Conservation (phyloP, 2,888 invertebrate species). For the Tachina fera region DNA sequence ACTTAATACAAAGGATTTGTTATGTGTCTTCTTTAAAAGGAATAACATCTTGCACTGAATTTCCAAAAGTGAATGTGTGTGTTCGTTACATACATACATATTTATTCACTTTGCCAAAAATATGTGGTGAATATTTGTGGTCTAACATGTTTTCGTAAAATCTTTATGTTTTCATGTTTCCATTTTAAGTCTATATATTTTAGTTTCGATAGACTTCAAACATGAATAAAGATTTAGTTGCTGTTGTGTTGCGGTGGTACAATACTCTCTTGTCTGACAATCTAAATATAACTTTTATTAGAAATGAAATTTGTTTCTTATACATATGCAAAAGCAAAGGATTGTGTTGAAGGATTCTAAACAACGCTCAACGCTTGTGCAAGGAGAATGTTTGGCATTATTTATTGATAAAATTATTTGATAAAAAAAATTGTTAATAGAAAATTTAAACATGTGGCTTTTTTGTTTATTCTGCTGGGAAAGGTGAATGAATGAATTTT, state of each 20-base stretch:
- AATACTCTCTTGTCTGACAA: constrained; percentile 35
- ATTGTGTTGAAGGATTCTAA: constrained; percentile 13
- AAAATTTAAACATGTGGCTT: constrained; percentile 16
- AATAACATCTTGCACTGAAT: constrained; percentile 26
- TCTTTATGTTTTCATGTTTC: constrained; percentile 39
- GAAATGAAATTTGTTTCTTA: constrained; percentile 43
- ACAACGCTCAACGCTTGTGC: background rate
- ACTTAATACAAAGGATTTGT: constrained; percentile 42
- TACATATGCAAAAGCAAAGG: background rate
- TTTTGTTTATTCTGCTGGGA: background rate
- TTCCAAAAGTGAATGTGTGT: background rate
- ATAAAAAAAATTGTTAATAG: constrained; percentile 13
- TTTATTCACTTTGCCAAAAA: constrained; percentile 52
- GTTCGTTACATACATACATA: background rate
- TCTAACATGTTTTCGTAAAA: constrained; percentile 32
- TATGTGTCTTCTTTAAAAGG: constrained; percentile 38
- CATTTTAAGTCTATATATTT: constrained; percentile 37
- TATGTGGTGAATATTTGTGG: constrained; percentile 63
- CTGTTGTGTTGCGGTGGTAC: background rate
- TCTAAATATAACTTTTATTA: constrained; percentile 55
- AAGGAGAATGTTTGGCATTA: constrained; percentile 16
- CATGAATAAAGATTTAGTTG: constrained; percentile 10
- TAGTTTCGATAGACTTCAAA: constrained; percentile 5
- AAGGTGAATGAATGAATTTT: constrained; percentile 42
- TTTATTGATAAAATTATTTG: constrained; percentile 41